These are phyloP conservation scores for Adrianichthys oophorus DNA, from an alignment of 2,797 vertebrate species.

Conservation along the genomic window DNA sequence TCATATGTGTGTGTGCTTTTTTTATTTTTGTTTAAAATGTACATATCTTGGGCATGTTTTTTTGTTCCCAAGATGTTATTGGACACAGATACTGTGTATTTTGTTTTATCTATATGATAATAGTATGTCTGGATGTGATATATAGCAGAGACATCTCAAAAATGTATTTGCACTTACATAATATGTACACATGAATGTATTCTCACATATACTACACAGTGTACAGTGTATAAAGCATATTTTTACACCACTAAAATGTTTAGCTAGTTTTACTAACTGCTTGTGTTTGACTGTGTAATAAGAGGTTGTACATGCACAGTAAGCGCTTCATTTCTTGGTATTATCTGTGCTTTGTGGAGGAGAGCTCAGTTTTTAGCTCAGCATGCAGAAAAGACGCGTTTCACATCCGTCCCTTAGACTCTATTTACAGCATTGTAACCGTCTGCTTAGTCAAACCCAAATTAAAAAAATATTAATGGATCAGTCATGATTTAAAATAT, in stretches of 20 bases:
- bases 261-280: slow-evolving; percentile 50
- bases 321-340: slow-evolving; percentile 26
- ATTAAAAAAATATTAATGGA: not conserved
- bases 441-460: slow-evolving; percentile 28
- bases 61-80: slow-evolving; percentile 9
- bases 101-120: slow-evolving; percentile 32
- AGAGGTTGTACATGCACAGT: slow-evolving; percentile 29
- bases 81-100: slow-evolving; percentile 53
- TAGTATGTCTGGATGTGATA: slow-evolving; percentile 53
- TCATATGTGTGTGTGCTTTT: slow-evolving; percentile 71
- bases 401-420: slow-evolving; percentile 37
- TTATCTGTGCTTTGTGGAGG: slow-evolving; percentile 40
- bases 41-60: slow-evolving; percentile 41
- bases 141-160: slow-evolving; percentile 41
- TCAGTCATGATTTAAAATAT: not conserved
- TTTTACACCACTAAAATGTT: slow-evolving; percentile 56
- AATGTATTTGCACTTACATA: slow-evolving; percentile 74
- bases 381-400: slow-evolving; percentile 55
- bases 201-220: slow-evolving; percentile 47
- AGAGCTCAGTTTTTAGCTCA: slow-evolving; percentile 38
- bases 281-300: slow-evolving; percentile 35
- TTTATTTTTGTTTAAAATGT: slow-evolving; percentile 46
- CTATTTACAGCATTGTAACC: slow-evolving; percentile 42
- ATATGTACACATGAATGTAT: slow-evolving; percentile 69
- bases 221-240: slow-evolving; percentile 63